Conservation (phyloP, 2,888 invertebrate genomes). For the Notodonta ziczac region DNA sequence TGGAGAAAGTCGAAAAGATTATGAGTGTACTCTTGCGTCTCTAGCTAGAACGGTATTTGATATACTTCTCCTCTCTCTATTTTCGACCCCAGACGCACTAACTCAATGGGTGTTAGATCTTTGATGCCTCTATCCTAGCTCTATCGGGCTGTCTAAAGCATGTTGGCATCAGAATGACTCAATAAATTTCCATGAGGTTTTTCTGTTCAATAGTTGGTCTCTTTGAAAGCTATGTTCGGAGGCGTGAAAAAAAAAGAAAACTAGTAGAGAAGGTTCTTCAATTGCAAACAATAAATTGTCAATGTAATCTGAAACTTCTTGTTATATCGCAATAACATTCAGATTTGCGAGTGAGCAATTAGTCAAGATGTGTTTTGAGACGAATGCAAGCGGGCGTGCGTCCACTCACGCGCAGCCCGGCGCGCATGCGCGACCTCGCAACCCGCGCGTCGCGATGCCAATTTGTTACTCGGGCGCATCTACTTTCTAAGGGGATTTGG, state of each 20-base stretch:
- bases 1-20: slow-evolving; percentile 32
- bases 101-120: no score
- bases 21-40: not conserved
- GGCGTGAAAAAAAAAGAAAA: no score
- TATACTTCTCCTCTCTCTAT: no score
- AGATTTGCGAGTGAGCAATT: slow-evolving; percentile 40
- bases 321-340: not conserved
- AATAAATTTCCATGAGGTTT: no score
- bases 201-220: no score
- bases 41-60: not conserved
- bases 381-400: slow-evolving; percentile 49
- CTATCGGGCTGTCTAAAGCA: no score
- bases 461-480: slow-evolving; percentile 61
- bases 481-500: slow-evolving; percentile 55
- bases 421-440: slow-evolving; percentile 61
- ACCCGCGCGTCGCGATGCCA: slow-evolving; percentile 56
- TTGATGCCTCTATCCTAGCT: no score
- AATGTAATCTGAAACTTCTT: slow-evolving; percentile 1
- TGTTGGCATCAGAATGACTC: no score
- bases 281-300: slow-evolving; percentile 9
- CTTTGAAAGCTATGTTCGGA: no score
- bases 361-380: slow-evolving; percentile 45
- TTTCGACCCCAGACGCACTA: no score
- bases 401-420: slow-evolving; percentile 55
- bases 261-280: not conserved